A percentile compares a stretch with the other conserved stretches of the same genome.
phyloP scores from a whole-genome alignment of 30 jellyfish, hydroid and myxozoan species.

The Nemopilema nomurai region DNA sequence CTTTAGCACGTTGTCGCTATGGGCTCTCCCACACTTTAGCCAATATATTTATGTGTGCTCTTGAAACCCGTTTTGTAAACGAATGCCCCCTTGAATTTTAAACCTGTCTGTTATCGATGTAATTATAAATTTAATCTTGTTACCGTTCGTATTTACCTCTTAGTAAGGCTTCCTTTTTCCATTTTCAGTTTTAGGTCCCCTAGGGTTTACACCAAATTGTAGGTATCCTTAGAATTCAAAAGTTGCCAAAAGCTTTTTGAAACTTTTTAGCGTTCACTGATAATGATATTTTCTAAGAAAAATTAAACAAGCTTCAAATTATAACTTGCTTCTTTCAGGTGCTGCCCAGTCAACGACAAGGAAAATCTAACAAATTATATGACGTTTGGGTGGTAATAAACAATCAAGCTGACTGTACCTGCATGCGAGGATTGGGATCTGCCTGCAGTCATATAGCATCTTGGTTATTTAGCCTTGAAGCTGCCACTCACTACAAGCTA shows the following conservation, averaged over 20 bases:
- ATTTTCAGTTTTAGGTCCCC: background rate
- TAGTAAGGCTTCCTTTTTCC: too few relatives aligned
- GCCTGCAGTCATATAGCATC: slow-evolving; percentile 51
- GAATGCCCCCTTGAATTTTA: background rate
- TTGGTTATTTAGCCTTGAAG: slow-evolving; percentile 26
- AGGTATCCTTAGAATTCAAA: background rate
- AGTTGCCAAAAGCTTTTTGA: too few relatives aligned
- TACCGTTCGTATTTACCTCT: background rate
- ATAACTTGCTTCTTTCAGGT: too few relatives aligned
- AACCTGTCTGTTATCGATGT: slow-evolving; percentile 2
- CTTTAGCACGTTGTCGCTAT: too few relatives aligned
- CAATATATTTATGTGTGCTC: slow-evolving; percentile 12
- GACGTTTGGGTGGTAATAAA: too few relatives aligned
- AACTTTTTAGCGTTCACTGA: too few relatives aligned
- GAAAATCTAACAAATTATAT: too few relatives aligned
- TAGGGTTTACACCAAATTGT: background rate
- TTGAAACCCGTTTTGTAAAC: background rate
- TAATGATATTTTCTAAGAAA: too few relatives aligned
- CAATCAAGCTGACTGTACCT: too few relatives aligned
- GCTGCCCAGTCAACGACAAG: too few relatives aligned
- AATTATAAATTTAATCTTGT: background rate
- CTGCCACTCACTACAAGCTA: slow-evolving; percentile 37
- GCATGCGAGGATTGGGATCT: slow-evolving; percentile 45
- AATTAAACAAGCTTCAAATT: background rate
- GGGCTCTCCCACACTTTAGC: too few relatives aligned